Evolutionary conservation across 2,888 invertebrate genomes (phyloP), one percentile per base, ranked within the genome.

Genomic region (Hylaea fasciaria): DNA sequence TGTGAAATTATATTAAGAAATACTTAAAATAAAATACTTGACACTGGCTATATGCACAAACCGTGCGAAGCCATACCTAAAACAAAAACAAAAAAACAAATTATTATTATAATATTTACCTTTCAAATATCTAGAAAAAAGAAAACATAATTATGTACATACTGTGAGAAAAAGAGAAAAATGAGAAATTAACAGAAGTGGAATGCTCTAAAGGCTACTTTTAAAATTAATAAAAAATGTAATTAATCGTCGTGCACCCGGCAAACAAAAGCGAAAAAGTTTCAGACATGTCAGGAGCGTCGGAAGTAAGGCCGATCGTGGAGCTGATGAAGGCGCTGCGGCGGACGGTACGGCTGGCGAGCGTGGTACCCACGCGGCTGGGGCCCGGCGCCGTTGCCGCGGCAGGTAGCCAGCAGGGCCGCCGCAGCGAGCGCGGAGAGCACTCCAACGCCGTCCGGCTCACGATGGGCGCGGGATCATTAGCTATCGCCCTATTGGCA

Each of bases 401-500:
- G 58, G 57, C 50, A 61, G 58, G 57, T 49, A 61, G 68, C 45
- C 62, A 74, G 55, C 47, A 64, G 16, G 61, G 63, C 5, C 55
- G 68, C 48, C 62, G 68, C 44, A 62, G 62, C 22, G 62, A 57
- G 51, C 57, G 62, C 16, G 53, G 47, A 35, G 46, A 22, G 28
- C 22, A 29, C n/a, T 13, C 13, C 14, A 0, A 1, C 40, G 40
- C 40, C 22, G 29, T 5, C 5, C 22, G 60, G 12, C 66, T 62
- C 10, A 40, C 71, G 17, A 28, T 80, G 14, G 78, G 81, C 1
- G 80, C 79, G 4, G 83, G 84, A 48, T 75, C 87, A 0, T 47
- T 89, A 12, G 86, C 84, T 5, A 71, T 91, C 4, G 85, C 89
- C 0, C 73, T 91, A 35, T 74, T 91, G 0, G 90, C 91, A 32